These are phyloP conservation scores for Atherinomorus stipes DNA, from an alignment of 2,113 vertebrate genomes.

Conservation along the genomic window DNA sequence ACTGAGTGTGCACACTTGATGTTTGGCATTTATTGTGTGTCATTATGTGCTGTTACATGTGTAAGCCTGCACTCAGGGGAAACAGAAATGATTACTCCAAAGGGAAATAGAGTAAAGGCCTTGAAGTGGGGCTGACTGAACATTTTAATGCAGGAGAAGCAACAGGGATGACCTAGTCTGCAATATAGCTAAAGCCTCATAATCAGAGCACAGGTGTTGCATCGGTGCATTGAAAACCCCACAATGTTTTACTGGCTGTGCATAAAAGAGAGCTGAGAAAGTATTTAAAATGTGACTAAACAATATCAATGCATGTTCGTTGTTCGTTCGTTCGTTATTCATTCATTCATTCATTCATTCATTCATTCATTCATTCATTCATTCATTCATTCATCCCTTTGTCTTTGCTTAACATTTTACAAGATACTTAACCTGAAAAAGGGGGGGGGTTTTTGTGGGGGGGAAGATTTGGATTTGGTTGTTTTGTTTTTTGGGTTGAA, in stretches of 20 bases:
- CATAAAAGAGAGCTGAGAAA: background rate
- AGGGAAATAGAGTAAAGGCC: constrained; percentile 12
- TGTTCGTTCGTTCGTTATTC: too few relatives aligned
- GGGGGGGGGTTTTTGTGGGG: too few relatives aligned
- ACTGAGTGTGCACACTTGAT: constrained; percentile 15
- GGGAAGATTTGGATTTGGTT: too few relatives aligned
- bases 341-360: too few relatives aligned
- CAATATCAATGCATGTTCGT: too few relatives aligned
- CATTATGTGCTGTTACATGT: background rate
- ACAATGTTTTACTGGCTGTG: background rate
- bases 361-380: too few relatives aligned
- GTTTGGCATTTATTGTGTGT: constrained; percentile 9
- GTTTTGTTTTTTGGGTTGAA: too few relatives aligned
- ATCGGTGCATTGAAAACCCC: too few relatives aligned
- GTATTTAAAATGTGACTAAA: too few relatives aligned
- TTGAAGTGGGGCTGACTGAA: constrained; percentile 23
- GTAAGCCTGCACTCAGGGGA: constrained; percentile 2
- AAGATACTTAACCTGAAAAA: background rate
- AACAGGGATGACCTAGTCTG: background rate
- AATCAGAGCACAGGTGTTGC: background rate
- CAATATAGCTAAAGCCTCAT: background rate
- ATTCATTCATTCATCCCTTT: too few relatives aligned
- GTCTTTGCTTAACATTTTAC: background rate
- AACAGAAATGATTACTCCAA: background rate
- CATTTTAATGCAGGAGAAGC: background rate